phyloP scores from a whole-genome alignment of 2,113 vertebrate species.

The Xerus inauris region DNA sequence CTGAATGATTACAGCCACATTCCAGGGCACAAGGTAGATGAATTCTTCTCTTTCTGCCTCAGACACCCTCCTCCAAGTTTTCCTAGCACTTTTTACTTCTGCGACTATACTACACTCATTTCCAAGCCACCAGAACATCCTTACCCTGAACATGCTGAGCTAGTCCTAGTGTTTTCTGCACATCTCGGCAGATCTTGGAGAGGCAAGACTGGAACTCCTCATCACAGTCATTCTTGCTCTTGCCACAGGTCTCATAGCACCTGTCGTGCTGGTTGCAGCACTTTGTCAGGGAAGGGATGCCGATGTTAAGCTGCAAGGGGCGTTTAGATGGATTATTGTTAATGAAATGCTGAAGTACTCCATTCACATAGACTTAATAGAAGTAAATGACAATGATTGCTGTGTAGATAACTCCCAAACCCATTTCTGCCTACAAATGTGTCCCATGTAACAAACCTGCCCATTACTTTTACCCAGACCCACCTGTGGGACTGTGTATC shows the following conservation, averaged over 20 bases:
- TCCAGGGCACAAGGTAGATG: background rate
- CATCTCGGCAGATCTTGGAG: constrained; percentile 94
- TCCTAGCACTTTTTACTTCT: constrained; percentile 1
- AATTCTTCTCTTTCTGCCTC: background rate
- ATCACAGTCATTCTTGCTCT: constrained; percentile 94
- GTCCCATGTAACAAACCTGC: background rate
- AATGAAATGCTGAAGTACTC: background rate
- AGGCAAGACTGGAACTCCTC: constrained; percentile 95
- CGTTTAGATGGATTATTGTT: background rate
- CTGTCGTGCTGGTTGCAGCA: constrained; percentile 97
- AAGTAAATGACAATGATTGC: background rate
- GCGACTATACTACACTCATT: accelerated
- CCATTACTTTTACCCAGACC: too few relatives aligned
- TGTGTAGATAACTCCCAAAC: background rate
- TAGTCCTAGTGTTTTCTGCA: constrained; percentile 94
- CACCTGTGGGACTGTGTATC: accelerated
- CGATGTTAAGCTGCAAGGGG: constrained; percentile 93
- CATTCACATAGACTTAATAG: background rate
- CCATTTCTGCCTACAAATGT: background rate
- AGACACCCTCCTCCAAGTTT: background rate
- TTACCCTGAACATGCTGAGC: constrained; percentile 93
- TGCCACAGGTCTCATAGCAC: constrained; percentile 96
- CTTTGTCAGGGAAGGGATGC: constrained; percentile 98
- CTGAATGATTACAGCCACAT: background rate
- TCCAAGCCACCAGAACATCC: background rate